Base-by-base conservation (phyloP, 2,888 invertebrate species). In the Parnassius mnemosyne region DNA sequence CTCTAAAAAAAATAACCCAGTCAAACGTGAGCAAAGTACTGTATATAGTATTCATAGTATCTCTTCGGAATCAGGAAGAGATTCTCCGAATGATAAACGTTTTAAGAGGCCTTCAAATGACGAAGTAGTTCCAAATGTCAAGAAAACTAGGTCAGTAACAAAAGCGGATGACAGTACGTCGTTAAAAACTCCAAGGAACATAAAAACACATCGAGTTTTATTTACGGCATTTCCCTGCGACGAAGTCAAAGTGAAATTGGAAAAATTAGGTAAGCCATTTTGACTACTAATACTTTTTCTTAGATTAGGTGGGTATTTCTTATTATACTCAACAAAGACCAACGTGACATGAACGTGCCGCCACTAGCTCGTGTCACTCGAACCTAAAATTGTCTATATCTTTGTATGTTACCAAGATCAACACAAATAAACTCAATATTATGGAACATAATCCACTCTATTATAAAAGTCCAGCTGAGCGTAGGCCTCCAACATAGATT, bases 211-310 rank as follows among this genome's bases (percentile, higher is more conserved):
- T 3, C 68, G 76, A 63, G 85, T 91, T 0, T 67, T 90, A 47
- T 86, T 89, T 58, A 89, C 90, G 0, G 87, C 88, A 0, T 89
- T 89, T 61, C 80, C 87, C 0, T 56, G 50, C 11, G 66, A 83
- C 43, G 81, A 83, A 68, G 83, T 87, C 3, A 83, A 76, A 63
- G 60, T 59, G 0, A 83, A 84, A 52, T 72, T 91, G 66, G 83
- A 84, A 67, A 79, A 78, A 60, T 69, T 89, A 67, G 90, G 90
- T 91, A 65, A 81, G 83, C 13, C 9, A 13, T 13, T 3, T 49
- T 49, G 9, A 49, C 3, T 12, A 46, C 46, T 46, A 46, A 12
- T 46, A 46, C n/a, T 3, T 46, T 11, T 34, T 7, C 34, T 34
- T 34, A 34, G 5, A 34, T 34, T 34, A 34, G 34, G 34, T 34